These are phyloP conservation scores for Ctenosaura bakeri DNA, from an alignment of 2,797 vertebrate species.

Conservation along the genomic window DNA sequence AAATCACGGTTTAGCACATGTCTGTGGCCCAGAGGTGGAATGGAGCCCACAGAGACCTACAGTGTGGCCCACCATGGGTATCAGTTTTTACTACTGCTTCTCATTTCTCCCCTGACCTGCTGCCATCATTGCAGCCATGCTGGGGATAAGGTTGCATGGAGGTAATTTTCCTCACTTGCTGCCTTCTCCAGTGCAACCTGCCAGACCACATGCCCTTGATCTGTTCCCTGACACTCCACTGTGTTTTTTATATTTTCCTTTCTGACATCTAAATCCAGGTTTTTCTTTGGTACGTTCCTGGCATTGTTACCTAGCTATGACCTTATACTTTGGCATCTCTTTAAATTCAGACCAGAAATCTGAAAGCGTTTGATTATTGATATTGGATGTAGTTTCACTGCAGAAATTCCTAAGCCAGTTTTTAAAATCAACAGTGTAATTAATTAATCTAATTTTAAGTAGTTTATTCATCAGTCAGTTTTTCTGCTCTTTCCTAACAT, in stretches of 20 bases:
- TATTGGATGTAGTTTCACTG: neutral
- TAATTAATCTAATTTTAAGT: slow-evolving; percentile 4
- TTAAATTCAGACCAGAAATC: slow-evolving; percentile 4
- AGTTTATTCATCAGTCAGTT: slow-evolving; percentile 1
- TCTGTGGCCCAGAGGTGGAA: neutral
- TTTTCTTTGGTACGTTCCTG: neutral
- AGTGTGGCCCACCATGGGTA: too few relatives aligned
- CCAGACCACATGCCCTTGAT: neutral
- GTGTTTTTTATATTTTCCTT: neutral
- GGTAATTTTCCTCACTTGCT: neutral
- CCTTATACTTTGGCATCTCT: neutral
- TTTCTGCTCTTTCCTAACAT: slow-evolving; percentile 6
- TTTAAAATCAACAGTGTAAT: neutral
- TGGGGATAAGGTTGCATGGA: neutral
- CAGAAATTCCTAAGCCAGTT: slow-evolving; percentile 5
- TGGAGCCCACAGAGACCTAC: neutral
- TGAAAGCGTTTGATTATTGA: neutral
- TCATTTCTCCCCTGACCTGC: neutral
- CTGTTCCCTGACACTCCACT: neutral
- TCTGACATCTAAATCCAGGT: neutral
- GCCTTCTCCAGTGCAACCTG: neutral
- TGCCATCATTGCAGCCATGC: neutral
- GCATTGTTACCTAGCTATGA: neutral
- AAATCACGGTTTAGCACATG: too few relatives aligned
- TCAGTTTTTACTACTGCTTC: neutral